Base-by-base conservation (phyloP, 2,888 invertebrate genomes). In the Eristalis arbustorum region DNA sequence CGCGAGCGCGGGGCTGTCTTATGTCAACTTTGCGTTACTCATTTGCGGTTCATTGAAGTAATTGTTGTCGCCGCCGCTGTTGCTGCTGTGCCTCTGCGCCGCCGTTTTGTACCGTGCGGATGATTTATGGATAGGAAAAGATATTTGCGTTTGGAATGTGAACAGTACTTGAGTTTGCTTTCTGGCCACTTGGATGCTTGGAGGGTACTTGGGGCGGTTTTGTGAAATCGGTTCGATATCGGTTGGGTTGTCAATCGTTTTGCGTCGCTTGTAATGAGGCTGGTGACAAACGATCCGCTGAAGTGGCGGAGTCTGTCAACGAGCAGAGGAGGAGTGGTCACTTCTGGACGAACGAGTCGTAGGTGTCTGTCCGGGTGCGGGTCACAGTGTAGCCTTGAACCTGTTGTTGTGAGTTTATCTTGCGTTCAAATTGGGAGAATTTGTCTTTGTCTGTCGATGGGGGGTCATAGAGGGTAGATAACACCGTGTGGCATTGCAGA, bases 21-120 rank as follows among this genome's bases (percentile, higher is more conserved):
- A 49, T 49, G 49, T 84, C 72, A 80, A 80, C 67, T 80, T 84
- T 77, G 23, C 23, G 57, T 80, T 80, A 72, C 84, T 84, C 72
- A 80, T 80, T 72, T 72, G 63, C 63, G 59, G 42, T 76, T 37
- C 25, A 79, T 18, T 79, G 66, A 61, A 49, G 66, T 61, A 22
- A 69, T 40, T 37, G 59, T 62, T 76, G 56, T 23, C 34, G 40
- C 59, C 40, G 57, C 42, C n/a, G 14, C 42, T 5, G 42, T 11
- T n/a, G 18, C 8, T 18, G 18, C 8, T 18, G 18, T 4, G 18
- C 49, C 18, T 18, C 6, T n/a, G 23, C 25, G 57, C 22, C 57
- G 13, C 31, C 10, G n/a, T n/a, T n/a, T n/a, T n/a, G n/a, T n/a
- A n/a, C n/a, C n/a, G 31, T 8, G 37, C 25, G 25, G 67, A 73